These are phyloP conservation scores for Urosaurus nigricauda DNA, from an alignment of 2,797 vertebrate genomes.

Conservation along the genomic window DNA sequence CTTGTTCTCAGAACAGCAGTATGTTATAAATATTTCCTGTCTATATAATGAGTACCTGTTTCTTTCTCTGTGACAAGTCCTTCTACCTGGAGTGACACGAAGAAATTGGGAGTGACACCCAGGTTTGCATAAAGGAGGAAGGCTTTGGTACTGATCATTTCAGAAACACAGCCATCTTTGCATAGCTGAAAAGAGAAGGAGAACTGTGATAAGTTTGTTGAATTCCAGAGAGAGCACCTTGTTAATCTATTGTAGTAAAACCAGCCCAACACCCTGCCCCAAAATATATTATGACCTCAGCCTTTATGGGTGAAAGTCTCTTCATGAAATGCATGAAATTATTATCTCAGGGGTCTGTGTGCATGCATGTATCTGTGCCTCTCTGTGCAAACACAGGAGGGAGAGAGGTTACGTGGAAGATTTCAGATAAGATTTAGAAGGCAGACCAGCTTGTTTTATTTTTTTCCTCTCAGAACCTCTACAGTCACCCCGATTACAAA, in stretches of 20 bases:
- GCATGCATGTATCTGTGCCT: neutral
- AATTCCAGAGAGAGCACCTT: neutral
- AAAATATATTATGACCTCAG: no score
- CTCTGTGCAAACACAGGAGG: neutral
- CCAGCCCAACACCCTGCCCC: neutral
- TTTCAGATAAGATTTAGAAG: neutral
- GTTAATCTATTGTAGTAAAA: neutral
- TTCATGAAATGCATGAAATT: neutral
- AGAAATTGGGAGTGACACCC: neutral
- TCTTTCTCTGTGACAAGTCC: slow-evolving; percentile 37
- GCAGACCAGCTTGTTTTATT: neutral
- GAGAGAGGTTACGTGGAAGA: neutral
- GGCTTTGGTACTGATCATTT: slow-evolving; percentile 21
- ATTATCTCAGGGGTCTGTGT: neutral
- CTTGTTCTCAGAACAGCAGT: neutral
- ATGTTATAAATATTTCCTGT: no score
- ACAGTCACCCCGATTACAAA: neutral
- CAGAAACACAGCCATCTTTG: slow-evolving; percentile 34
- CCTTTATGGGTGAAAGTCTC: no score
- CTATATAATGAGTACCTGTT: slow-evolving; percentile 36
- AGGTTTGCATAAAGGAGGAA: slow-evolving; percentile 34
- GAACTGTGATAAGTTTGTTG: neutral
- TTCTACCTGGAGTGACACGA: neutral
- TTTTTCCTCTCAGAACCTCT: neutral
- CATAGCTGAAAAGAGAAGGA: slow-evolving; percentile 35